Evolutionary conservation across 2,888 invertebrate species (phyloP).

Genomic region (Elaeidobius kamerunicus): DNA sequence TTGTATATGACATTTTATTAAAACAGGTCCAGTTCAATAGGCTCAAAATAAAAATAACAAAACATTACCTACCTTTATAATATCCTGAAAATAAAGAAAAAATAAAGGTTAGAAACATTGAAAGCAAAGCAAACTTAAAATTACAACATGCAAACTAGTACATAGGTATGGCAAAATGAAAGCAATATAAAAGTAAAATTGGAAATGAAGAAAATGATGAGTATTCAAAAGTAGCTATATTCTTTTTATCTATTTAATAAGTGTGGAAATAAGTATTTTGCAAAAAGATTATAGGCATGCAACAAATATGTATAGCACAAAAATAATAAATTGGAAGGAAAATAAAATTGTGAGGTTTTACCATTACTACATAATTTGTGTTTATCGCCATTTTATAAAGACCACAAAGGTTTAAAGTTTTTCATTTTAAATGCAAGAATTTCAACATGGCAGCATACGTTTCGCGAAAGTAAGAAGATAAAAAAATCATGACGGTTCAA

Average conservation of each 20-base stretch:
- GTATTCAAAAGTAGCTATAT: too few species aligned
- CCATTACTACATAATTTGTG: too few species aligned
- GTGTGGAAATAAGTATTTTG: too few species aligned
- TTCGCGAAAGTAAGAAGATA: conserved; percentile 6
- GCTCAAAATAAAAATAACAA: conserved; percentile 5
- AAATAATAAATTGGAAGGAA: too few species aligned
- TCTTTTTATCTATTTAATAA: too few species aligned
- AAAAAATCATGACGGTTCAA: conserved; percentile 14
- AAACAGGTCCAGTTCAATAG: too few species aligned
- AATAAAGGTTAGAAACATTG: conserved; percentile 31
- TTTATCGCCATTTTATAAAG: too few species aligned
- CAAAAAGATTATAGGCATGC: too few species aligned
- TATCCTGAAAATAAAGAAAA: conserved; percentile 35
- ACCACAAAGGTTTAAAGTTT: too few species aligned
- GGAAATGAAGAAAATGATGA: too few species aligned
- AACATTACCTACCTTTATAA: conserved; percentile 32
- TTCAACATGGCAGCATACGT: neutral
- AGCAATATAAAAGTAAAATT: conserved; percentile 1
- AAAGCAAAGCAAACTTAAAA: conserved; percentile 27
- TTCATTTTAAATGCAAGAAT: neutral
- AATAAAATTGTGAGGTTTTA: too few species aligned
- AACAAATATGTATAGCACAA: neutral
- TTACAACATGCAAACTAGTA: conserved; percentile 23
- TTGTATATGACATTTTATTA: too few species aligned
- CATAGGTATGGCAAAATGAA: conserved; percentile 3